These are phyloP conservation scores for Conus betulinus DNA, from an alignment of 1,140 invertebrate species.

Conservation along the genomic window DNA sequence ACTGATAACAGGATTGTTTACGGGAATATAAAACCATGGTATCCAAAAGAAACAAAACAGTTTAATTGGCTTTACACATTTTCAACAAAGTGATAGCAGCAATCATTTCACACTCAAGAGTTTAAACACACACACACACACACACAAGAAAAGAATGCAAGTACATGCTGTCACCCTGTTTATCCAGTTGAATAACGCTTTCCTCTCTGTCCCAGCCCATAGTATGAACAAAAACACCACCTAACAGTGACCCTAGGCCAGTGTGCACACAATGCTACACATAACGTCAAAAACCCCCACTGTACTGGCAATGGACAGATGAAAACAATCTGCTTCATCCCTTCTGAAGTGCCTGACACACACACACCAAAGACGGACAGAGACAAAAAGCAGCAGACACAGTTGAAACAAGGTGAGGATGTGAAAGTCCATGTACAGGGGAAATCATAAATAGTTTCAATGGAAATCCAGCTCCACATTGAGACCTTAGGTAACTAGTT, in stretches of 20 bases:
- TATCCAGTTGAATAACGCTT: not conserved
- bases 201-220: not conserved
- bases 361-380: not conserved
- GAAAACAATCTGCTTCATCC: not conserved
- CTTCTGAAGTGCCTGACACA: not conserved
- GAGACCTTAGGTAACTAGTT: not conserved
- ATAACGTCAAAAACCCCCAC: not conserved
- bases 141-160: too few species aligned
- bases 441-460: not conserved
- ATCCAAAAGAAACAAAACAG: too few species aligned
- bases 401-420: too few species aligned
- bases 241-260: not conserved
- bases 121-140: too few species aligned
- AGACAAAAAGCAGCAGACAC: not conserved
- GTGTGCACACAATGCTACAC: not conserved
- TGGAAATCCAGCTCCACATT: constrained; percentile 3
- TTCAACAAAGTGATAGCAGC: too few species aligned
- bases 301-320: not conserved
- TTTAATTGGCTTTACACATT: too few species aligned
- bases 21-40: too few species aligned
- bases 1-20: too few species aligned
- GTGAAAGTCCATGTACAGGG: too few species aligned
- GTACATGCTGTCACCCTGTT: not conserved
- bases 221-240: too few species aligned
- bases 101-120: too few species aligned